Evolutionary conservation across 2,797 vertebrate genomes (phyloP), one percentile per base, ranked within the genome.

Genomic region (Chrysolophus pictus): DNA sequence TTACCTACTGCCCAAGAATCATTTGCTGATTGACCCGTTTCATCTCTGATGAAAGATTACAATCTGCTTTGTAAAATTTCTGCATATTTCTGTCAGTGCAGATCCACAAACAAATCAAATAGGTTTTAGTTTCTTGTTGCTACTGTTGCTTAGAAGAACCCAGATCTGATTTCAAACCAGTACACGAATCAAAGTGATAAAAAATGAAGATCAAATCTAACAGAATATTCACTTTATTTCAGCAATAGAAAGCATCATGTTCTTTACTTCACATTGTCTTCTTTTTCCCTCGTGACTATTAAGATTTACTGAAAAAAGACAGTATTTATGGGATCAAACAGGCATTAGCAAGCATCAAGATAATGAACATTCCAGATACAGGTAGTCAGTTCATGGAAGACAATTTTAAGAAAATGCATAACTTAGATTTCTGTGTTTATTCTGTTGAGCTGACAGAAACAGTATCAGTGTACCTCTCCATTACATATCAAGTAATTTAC

Each of bases 61-160:
- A 88, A 90, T 84, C 84, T 62, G 49, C 72, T 31, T 37, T 88
- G 74, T 77, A 42, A 14, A 62, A 29, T 78, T 93, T 84, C 56
- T 29, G 88, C 62, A 31, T 71, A 71, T 84, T 88, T 84, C 81
- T 59, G 90, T 73, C 51, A 84, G 59, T 82, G 26, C 24, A 70
- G 26, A 19, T 53, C 37, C 51, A 47, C 47, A 70, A 41, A 31
- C 49, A 70, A 17, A 21, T 19, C 35, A 31, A 55, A 14, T 21
- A 71, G 31, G 24, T 53, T 72, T 41, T 42, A 72, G 65, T 33
- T 33, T n/a, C 42, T 33, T 68, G 24, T 47, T 42, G 39, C 22
- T 10, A n/a, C 8, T 41, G 31, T 42, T 44, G 17, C 11, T 62
- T 62, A 9, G 39, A 39, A 72, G 31, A 72, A 28, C 26, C 53